phyloP scores from a whole-genome alignment of 2,888 invertebrate species.

The Girardia tigrina region DNA sequence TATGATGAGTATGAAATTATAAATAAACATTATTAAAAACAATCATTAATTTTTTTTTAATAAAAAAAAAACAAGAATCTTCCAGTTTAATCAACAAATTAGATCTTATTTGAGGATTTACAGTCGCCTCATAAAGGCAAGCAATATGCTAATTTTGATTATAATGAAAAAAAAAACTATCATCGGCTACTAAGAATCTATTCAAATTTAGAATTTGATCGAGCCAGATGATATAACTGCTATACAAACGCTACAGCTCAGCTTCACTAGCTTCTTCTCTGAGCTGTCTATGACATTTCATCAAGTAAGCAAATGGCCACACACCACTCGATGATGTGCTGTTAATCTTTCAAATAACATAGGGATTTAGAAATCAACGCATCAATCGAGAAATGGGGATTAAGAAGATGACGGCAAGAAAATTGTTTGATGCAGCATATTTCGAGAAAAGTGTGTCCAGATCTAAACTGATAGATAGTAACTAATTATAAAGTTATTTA shows the following conservation, averaged over 20 bases:
- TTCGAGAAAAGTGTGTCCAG: conserved; percentile 7
- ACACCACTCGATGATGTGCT: conserved; percentile 13
- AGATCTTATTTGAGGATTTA: conserved; percentile 19
- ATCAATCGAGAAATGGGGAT: conserved; percentile 4
- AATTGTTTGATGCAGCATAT: conserved; percentile 14
- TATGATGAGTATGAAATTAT: background rate
- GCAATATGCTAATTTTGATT: conserved; percentile 23
- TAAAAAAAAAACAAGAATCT: background rate
- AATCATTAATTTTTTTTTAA: background rate
- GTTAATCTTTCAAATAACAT: conserved; percentile 23
- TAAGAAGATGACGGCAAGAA: conserved; percentile 23
- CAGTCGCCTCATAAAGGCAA: background rate
- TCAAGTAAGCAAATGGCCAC: conserved; percentile 20
- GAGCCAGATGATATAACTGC: conserved; percentile 7
- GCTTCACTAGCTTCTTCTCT: background rate
- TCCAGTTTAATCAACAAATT: conserved; percentile 9
- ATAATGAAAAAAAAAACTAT: conserved; percentile 19
- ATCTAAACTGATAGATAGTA: conserved; percentile 23
- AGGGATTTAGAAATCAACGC: conserved; percentile 23
- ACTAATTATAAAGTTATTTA: conserved; percentile 20
- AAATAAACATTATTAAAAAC: background rate
- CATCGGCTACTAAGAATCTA: conserved; percentile 7
- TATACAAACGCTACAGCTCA: conserved; percentile 5
- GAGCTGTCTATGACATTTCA: conserved; percentile 23
- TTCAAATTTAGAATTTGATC: conserved; percentile 20